Evolutionary conservation across 1,140 invertebrate genomes (phyloP), one percentile per base, ranked within the genome.

Genomic region (Potamilus streckersoni): DNA sequence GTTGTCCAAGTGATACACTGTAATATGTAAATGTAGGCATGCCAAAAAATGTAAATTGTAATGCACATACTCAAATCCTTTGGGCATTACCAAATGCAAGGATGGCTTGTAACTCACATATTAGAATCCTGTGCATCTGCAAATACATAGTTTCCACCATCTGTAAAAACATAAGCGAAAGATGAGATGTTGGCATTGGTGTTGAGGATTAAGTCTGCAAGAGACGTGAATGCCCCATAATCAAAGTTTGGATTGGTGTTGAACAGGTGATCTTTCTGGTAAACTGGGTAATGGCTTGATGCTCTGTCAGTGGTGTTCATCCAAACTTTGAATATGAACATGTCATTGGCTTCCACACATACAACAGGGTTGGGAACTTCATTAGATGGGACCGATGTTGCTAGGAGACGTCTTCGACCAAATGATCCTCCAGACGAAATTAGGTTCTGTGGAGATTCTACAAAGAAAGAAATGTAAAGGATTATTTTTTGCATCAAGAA

Each of bases 171-270:
- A 65, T 83, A 79, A 16, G 82, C 82, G 71, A 89, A 89, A 16
- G 84, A 78, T 17, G 81, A 82, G 62, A 88, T 82, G 56, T 82
- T 83, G 2, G 84, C 83, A 72, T 88, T 89, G 61, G 87, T 88
- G 71, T 81, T 84, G 17, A 76, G 80, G n/a, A 89, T 82, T 63
- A 83, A 78, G 49, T 81, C 83, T 55, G 79, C 69, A 58, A 89
- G 81, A 73, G 83, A 70, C 17, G 79, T 82, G 78, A 89, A 89
- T 23, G 85, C 78, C 19, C 88, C 88, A 70, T 84, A 89, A 74
- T 89, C 88, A 71, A 88, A 89, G 13, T 78, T 79, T 0, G 85
- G 80, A 71, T 89, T 88, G 66, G 83, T 85, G 76, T 85, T 88
- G 80, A 83, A 88, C n/a, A 89, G 76, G 71, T 88, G 85, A 70